phyloP scores from a whole-genome alignment of 2,797 vertebrate genomes.

The Hapalemur alaotrensis region DNA sequence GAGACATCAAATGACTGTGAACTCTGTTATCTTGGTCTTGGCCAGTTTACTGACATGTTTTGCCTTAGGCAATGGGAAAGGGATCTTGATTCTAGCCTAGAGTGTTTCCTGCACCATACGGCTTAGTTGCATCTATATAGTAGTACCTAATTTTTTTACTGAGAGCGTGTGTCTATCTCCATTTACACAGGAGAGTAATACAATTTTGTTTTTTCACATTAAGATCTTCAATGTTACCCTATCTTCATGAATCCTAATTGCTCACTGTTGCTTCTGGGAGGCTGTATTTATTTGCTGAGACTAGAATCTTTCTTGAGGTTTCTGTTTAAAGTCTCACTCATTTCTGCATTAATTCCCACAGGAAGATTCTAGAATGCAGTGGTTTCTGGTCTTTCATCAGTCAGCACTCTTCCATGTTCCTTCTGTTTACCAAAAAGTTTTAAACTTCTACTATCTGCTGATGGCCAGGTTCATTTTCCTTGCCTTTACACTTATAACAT shows the following conservation, averaged over 20 bases:
- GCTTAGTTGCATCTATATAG: not conserved
- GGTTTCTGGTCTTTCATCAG: not conserved
- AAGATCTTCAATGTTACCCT: not conserved
- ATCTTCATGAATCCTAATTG: not conserved
- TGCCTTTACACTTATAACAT: not conserved
- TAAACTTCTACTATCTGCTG: not conserved
- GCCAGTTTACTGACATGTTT: not conserved
- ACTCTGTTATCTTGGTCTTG: not conserved
- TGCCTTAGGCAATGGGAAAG: not conserved
- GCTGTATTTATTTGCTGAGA: not conserved
- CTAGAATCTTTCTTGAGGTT: not conserved
- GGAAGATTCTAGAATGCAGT: not conserved
- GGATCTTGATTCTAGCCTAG: not conserved
- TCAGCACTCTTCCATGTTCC: not conserved
- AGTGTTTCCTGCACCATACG: not conserved
- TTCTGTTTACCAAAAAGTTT: not conserved
- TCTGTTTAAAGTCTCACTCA: not conserved
- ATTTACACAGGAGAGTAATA: not conserved
- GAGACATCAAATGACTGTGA: not conserved
- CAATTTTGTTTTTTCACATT: not conserved
- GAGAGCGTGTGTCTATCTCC: not conserved
- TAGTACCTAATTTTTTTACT: not conserved
- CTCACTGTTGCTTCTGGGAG: not conserved
- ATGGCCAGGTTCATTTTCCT: not conserved
- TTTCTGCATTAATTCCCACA: not conserved